phyloP scores from a whole-genome alignment of 2,797 vertebrate genomes.

The Dromococcyx pavoninus region DNA sequence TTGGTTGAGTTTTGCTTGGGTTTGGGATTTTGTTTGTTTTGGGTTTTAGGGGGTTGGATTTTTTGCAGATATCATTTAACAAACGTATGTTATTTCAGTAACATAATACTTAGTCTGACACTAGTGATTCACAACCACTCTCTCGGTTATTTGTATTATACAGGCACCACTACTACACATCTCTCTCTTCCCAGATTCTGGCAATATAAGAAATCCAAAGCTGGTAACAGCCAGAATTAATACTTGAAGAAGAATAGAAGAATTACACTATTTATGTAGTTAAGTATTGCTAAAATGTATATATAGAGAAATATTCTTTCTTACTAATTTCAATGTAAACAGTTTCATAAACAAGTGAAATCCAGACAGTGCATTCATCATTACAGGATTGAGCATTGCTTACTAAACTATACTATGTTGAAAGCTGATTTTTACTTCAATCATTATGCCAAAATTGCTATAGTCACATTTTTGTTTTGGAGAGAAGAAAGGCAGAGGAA shows the following conservation, averaged over 20 bases:
- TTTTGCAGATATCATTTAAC: neutral
- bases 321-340: neutral
- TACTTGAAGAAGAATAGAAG: neutral
- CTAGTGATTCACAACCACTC: neutral
- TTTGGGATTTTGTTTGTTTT: neutral
- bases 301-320: neutral
- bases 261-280: neutral
- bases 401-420: neutral
- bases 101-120: neutral
- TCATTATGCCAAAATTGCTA: neutral
- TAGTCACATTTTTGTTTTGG: neutral
- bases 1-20: neutral
- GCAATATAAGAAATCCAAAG: neutral
- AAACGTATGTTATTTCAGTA: neutral
- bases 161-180: neutral
- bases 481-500: neutral
- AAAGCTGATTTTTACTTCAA: constrained; percentile 15
- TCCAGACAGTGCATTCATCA: neutral
- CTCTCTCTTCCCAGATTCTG: neutral
- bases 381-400: neutral
- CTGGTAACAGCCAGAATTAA: neutral
- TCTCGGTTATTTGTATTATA: neutral
- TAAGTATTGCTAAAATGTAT: neutral
- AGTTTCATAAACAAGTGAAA: constrained; percentile 3
- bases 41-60: too few relatives aligned